These are phyloP conservation scores for Heliocidaris tuberculata DNA, from an alignment of 35 echinoderm and acorn worm species.

Conservation along the genomic window DNA sequence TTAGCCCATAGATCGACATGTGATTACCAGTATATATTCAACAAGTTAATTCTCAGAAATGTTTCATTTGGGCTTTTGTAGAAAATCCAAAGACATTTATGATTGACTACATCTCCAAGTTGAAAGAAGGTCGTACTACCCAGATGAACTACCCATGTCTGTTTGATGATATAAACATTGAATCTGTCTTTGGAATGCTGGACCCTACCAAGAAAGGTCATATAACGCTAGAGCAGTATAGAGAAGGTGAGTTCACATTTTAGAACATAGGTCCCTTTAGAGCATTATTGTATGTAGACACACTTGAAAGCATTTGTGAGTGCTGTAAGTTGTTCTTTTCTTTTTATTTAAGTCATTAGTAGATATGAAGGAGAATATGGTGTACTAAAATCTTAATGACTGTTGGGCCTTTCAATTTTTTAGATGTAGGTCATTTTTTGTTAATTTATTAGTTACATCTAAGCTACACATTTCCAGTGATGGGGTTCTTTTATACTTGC, in stretches of 20 bases:
- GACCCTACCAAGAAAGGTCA: slow-evolving; percentile 96
- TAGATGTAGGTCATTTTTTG: no score
- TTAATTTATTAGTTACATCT: no score
- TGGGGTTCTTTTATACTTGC: no score
- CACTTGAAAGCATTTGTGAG: not conserved
- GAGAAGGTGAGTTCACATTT: slow-evolving; percentile 64
- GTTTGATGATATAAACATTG: slow-evolving; percentile 96
- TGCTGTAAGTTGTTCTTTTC: not conserved
- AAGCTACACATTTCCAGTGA: no score
- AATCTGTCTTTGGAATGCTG: slow-evolving; percentile 93
- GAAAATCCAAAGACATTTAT: slow-evolving; percentile 98
- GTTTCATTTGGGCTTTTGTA: slow-evolving; percentile 48
- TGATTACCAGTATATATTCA: no score
- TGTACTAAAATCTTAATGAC: no score
- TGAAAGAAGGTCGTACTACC: slow-evolving; percentile 88
- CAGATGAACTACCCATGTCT: slow-evolving; percentile 86
- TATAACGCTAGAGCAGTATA: slow-evolving; percentile 85
- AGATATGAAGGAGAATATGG: not conserved
- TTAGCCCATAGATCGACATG: no score
- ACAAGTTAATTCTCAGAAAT: not conserved
- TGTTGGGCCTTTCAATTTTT: no score
- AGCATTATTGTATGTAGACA: no score
- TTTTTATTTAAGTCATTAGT: not conserved
- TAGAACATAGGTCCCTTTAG: no score
- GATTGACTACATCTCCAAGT: slow-evolving; percentile 77